Percentiles rank a stretch among this genome's conserved stretches.
phyloP scores from a whole-genome alignment of 2,113 vertebrate genomes.

The Varanus komodoensis region DNA sequence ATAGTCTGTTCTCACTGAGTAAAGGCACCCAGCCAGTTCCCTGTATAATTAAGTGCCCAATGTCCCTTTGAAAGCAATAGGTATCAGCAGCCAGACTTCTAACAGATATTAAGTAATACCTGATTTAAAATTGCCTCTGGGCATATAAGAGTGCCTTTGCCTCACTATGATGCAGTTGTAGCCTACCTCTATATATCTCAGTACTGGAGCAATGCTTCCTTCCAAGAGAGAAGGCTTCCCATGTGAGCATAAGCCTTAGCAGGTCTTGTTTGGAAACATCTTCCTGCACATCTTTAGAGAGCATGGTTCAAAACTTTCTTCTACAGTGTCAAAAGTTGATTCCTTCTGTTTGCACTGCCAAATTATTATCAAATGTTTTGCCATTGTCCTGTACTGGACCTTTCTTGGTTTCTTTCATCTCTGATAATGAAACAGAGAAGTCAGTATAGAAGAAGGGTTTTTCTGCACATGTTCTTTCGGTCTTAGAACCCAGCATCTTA shows the following conservation, averaged over 20 bases:
- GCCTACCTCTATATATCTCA: neutral
- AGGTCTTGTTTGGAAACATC: neutral
- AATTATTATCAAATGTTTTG: neutral
- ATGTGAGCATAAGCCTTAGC: neutral
- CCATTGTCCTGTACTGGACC: neutral
- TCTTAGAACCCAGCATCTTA: conserved; percentile 64
- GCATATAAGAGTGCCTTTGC: neutral
- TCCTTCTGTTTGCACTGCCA: neutral
- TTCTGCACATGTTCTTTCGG: conserved; percentile 22
- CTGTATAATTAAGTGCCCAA: neutral
- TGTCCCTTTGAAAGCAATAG: neutral
- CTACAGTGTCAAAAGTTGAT: neutral
- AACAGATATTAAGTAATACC: neutral
- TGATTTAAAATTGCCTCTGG: neutral
- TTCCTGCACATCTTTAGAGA: neutral
- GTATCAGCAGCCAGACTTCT: neutral
- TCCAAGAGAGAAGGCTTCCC: neutral
- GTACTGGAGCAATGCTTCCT: neutral
- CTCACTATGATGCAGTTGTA: neutral
- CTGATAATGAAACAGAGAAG: neutral
- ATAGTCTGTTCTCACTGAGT: neutral
- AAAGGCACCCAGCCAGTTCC: neutral
- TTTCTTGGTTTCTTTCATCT: neutral
- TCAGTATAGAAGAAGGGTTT: neutral
- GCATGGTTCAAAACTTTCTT: neutral